Base-by-base conservation (phyloP, 2,888 invertebrate species). In the Aspidiotus destructor region DNA sequence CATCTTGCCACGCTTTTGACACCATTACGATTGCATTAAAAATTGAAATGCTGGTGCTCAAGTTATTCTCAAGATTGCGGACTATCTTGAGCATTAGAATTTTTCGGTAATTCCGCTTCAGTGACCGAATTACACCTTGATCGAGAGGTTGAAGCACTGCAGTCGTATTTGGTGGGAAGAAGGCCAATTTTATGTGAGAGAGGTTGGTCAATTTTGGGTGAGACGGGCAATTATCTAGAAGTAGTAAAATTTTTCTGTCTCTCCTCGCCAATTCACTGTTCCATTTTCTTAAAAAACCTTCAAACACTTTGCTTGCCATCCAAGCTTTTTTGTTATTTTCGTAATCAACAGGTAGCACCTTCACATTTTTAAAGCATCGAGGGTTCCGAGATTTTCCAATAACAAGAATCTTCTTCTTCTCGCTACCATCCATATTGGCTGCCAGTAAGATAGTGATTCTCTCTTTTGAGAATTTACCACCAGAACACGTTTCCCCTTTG, bases 321-420 rank as follows among this genome's bases (percentile, higher is more conserved):
- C 70, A 70, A n/a, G 68, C 70, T 70, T 71, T 76, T 65, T 67
- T 73, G 67, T 76, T 76, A 48, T 72, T 70, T 71, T 72, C 71
- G 72, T 76, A 76, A 28, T 69, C 72, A 28, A 74, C 70, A 55
- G 75, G 75, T 71, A 73, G 62, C 11, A 69, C 70, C 69, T 72
- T 71, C 8, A 71, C 64, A 13, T 67, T 68, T 68, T 69, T 74
- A 71, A 76, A 76, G 72, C 74, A 75, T 62, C 73, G 71, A 11
- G 76, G 75, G 70, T 75, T 75, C 70, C 73, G 72, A 52, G 74
- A 67, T 74, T 76, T 76, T 40, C 76, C 76, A 41, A 76, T 76
- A 13, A 76, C 70, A 5, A 76, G 69, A 41, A 72, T 72, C 40
- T 28, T 67, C 40, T 73, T 72, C 75, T 77, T 77, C 72, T 75